Conservation (phyloP, 2,888 invertebrate species). For the Noctuana brunneofusca region DNA sequence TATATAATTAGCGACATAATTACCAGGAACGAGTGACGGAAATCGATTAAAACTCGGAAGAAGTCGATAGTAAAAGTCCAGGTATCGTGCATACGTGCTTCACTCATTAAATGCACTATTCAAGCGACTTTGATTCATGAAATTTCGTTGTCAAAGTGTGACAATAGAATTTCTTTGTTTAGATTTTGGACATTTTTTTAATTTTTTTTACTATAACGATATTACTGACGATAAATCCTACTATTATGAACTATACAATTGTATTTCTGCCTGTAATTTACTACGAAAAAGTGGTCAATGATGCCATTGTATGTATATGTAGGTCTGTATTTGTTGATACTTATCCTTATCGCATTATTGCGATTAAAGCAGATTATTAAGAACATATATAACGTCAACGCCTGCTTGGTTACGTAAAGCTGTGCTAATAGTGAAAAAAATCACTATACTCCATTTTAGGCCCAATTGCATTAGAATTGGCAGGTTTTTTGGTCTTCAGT, state of each 20-base stretch:
- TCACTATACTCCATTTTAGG: not conserved
- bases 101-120: not conserved
- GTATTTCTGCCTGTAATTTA: too few relatives aligned
- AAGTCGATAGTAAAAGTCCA: constrained; percentile 19
- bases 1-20: constrained; percentile 53
- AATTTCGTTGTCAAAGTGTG: too few relatives aligned
- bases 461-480: not conserved
- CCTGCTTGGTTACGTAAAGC: not conserved
- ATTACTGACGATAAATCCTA: too few relatives aligned
- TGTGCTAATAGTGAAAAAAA: not conserved
- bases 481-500: not conserved
- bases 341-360: constrained; percentile 1
- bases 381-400: too few relatives aligned
- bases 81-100: constrained; percentile 11
- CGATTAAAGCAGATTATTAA: constrained; percentile 3
- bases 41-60: constrained; percentile 45
- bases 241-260: too few relatives aligned
- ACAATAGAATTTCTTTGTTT: too few relatives aligned
- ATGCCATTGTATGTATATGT: constrained; percentile 1
- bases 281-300: not conserved
- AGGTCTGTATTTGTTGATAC: not conserved
- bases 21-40: constrained; percentile 59
- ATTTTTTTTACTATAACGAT: too few relatives aligned
- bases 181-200: too few relatives aligned
- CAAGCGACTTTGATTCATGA: not conserved